Evolutionary conservation across 1,140 invertebrate species (phyloP), one percentile per base, ranked within the genome.

Genomic region (Drosophila nannoptera): DNA sequence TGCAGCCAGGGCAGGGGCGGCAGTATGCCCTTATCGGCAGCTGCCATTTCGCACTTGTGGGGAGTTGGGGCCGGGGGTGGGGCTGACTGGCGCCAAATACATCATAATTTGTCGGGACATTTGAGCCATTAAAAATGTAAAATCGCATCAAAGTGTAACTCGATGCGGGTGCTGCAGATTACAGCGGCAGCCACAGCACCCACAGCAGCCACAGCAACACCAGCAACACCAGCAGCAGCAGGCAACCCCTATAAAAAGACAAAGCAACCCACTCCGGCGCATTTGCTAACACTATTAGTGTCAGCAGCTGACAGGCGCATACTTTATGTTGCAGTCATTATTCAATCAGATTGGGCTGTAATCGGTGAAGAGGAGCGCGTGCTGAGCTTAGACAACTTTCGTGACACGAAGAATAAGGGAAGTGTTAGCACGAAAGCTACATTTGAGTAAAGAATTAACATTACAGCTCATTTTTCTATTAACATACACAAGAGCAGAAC

Each of bases 81-180:
- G 22, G 22, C 22, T 22, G 22, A 22, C 42, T 84, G 75, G 72
- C 73, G 69, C 76, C 80, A 69, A 70, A 83, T 84, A 62, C 60
- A 80, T 83, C 76, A 83, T 80, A 78, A 84, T 83, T 84, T 83
- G 62, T 36, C 55, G 16, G 70, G 70, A 64, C 74, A 73, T 40
- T 69, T n/a, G 31, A 48, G 66, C 71, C 81, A 75, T 70, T 84
- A 78, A 78, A 78, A 73, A 80, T 83, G 59, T 63, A 80, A 76
- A 83, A 78, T 71, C 76, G 55, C 49, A 76, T 73, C 66, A 65
- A 60, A 70, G 60, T 68, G 76, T 60, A 83, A 84, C 66, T 67
- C 42, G 70, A 80, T 73, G 62, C 46, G 52, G 50, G 43, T 54
- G 35, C 35, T 46, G 12, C n/a, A 72, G 66, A 58, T 48, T 11